Percentiles rank a stretch among this genome's conserved stretches.
phyloP scores from a whole-genome alignment of 2,888 invertebrate species.

The Smittia sp. region DNA sequence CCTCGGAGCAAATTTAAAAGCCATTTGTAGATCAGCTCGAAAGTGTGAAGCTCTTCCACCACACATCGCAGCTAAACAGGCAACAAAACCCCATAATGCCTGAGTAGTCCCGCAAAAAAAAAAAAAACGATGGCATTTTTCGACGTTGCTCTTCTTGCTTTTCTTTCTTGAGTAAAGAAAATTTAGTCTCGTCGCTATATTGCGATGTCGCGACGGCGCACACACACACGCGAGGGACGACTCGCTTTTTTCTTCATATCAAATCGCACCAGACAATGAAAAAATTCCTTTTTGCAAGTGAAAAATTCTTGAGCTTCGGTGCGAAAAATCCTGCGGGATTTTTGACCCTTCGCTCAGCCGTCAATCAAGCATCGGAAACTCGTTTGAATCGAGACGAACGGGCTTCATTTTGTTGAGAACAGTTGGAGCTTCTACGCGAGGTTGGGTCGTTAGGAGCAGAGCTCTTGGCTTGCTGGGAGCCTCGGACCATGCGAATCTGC shows the following conservation, averaged over 20 bases:
- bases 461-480: too few relatives aligned
- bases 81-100: conserved; percentile 25
- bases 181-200: conserved; percentile 37
- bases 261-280: conserved; percentile 40
- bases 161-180: conserved; percentile 27
- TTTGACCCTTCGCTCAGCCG: neutral
- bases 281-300: conserved; percentile 33
- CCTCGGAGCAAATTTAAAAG: neutral
- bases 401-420: too few relatives aligned
- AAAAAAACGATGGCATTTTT: conserved; percentile 19
- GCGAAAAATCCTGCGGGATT: neutral
- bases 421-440: too few relatives aligned
- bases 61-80: neutral
- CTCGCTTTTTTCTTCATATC: conserved; percentile 24
- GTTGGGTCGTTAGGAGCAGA: too few relatives aligned
- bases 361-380: too few relatives aligned
- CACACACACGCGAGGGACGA: conserved; percentile 17
- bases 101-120: conserved; percentile 29
- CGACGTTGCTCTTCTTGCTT: neutral
- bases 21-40: neutral
- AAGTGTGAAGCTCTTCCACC: neutral
- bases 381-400: too few relatives aligned
- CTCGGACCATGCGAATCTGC: too few relatives aligned
- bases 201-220: conserved; percentile 41
- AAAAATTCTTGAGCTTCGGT: conserved; percentile 10